A percentile compares a stretch with the other conserved stretches of the same genome.
These are phyloP conservation scores for Pyralis farinalis DNA, from an alignment of 2,888 invertebrate genomes.

Conservation along the genomic window DNA sequence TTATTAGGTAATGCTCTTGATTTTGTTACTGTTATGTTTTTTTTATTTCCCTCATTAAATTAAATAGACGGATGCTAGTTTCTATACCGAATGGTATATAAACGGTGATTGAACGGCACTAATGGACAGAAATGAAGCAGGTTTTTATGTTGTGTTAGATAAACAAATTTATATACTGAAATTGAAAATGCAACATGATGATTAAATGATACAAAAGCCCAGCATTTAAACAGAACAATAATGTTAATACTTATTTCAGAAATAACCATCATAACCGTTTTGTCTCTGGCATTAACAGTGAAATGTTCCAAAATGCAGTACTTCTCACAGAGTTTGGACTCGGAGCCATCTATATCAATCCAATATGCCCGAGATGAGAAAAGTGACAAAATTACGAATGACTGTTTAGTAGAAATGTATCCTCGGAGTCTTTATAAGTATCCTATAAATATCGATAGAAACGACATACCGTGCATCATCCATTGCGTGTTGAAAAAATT, in stretches of 20 bases:
- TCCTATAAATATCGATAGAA: constrained; percentile 59
- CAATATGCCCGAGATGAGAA: constrained; percentile 63
- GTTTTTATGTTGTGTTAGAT: no score
- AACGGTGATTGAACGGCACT: no score
- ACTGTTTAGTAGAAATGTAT: constrained; percentile 68
- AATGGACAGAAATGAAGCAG: no score
- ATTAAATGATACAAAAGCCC: no score
- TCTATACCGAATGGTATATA: no score
- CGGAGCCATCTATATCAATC: constrained; percentile 61
- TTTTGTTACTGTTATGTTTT: no score
- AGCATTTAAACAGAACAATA: no score
- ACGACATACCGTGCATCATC: constrained; percentile 69
- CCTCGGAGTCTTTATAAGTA: constrained; percentile 66
- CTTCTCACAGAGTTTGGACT: constrained; percentile 57
- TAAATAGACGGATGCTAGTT: no score
- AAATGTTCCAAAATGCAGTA: constrained; percentile 47
- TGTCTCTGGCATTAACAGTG: constrained; percentile 39
- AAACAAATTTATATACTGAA: no score
- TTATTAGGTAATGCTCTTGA: no score
- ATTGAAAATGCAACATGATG: no score
- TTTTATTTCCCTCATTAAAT: no score
- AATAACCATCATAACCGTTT: constrained; percentile 33
- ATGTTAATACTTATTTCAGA: constrained; percentile 45
- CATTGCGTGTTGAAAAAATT: constrained; percentile 73
- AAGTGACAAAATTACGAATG: constrained; percentile 59